Base-by-base conservation (phyloP, 1,140 invertebrate genomes). In the Rhyzopertha dominica region DNA sequence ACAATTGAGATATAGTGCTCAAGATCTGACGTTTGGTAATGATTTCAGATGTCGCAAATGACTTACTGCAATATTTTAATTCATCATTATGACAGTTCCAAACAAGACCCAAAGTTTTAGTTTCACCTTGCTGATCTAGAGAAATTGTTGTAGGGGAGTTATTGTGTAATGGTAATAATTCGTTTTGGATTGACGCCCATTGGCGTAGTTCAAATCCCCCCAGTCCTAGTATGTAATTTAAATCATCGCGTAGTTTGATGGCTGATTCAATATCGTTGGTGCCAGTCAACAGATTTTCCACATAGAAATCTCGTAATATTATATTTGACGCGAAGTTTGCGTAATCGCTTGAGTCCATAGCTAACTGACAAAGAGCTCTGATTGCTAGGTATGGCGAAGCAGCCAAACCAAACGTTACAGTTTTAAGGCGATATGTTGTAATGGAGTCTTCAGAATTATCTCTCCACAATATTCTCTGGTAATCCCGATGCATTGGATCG, bases 271-370 rank as follows among this genome's bases (percentile, higher is more conserved):
- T 7, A 5, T 13, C n/a, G 25, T 20, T 39, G n/a, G n/a, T 10
- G 16, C 20, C 36, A 9, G 13, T 9, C 25, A 67, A 30, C 4
- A 65, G 35, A 51, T 72, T 68, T 44, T 73, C 71, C 16, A 67
- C 59, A 32, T 67, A 68, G n/a, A 66, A 53, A 43, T 65, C 63
- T 13, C 35, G 44, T 30, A 51, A 43, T 4, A 66, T 43, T 1
- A 63, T 17, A 67, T 47, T 28, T 17, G 53, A 17, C 14, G 44
- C 58, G 34, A 41, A 32, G 8, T 66, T 10, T 17, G 55, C 56
- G 31, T 51, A 59, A 4, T 41, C 44, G 8, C 39, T 34, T 30
- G 59, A 44, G 26, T 59, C 39, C 4, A 19, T 12, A 8, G 55
- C 58, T 16, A 68, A 37, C 17, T 56, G 26, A 0, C 40, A n/a